Base-by-base conservation (phyloP, 2,888 invertebrate species). In the Acleris emargana region DNA sequence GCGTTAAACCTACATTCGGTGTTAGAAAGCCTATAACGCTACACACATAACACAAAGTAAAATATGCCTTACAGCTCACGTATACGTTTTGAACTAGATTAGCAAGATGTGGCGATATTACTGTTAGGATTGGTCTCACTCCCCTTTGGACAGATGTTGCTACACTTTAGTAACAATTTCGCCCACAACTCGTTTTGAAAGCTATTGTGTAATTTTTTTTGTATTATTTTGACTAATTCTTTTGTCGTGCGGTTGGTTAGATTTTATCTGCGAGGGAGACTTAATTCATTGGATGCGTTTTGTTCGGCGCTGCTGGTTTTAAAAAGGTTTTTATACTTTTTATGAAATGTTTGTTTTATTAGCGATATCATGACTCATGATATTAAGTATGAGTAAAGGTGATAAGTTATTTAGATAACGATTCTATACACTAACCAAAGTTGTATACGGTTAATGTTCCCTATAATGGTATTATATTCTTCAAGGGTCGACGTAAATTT, bases 121-220 rank as follows among this genome's bases (percentile, higher is more conserved):
- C 42, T 43, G 53, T 64, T 55, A 16, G 43, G 20, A 62, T 72
- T 71, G 62, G 43, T 53, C 45, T 42, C 49, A 71, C 75, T 86
- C 88, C 89, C 89, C 89, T 86, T 76, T 82, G 85, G 87, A 85
- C 91, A 92, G 91, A 92, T 92, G 91, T 91, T 91, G 90, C 91
- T 85, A 91, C 91, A 91, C 84, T 90, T 88, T 91, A 86, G 88
- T 87, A 89, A 90, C 91, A 91, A 90, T 88, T 91, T 91, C 89
- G 86, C 89, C 89, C 87, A 90, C 89, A 86, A 86, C 84, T 82
- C 82, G 83, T 82, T 88, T 80, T 76, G 77, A 83, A 86, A 81
- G 86, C 84, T 81, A 91, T 91, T 91, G 90, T 91, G 83, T 81
- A 82, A 83, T 78, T 76, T 81, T 83, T 86, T 87, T 86, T 81